A percentile compares a stretch with the other conserved stretches of the same genome.
phyloP scores from a whole-genome alignment of 2,888 invertebrate species.

The Deroplatys truncata region DNA sequence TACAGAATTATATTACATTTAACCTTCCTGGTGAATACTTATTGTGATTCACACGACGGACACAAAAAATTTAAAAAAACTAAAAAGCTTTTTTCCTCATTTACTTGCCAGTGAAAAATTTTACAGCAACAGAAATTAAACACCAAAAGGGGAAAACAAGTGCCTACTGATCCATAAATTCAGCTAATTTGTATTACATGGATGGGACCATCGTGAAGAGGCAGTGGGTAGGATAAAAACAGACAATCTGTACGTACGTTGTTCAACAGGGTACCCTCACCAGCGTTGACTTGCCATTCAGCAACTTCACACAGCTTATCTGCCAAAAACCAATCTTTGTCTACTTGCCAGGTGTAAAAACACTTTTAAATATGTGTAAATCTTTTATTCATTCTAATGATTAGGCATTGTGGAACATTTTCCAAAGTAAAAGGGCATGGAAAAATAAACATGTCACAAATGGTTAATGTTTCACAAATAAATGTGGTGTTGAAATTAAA shows the following conservation, averaged over 20 bases:
- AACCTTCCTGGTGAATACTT: no score
- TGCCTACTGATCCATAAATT: neutral
- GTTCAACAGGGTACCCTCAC: neutral
- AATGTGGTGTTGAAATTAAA: no score
- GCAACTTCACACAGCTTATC: neutral
- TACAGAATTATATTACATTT: no score
- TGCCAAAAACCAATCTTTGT: neutral
- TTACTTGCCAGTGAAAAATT: no score
- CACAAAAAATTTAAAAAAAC: no score
- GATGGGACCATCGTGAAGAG: neutral
- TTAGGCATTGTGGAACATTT: neutral
- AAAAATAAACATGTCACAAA: no score
- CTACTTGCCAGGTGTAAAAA: neutral
- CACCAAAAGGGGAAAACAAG: neutral
- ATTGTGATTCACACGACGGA: no score
- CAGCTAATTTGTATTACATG: neutral
- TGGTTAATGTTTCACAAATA: no score
- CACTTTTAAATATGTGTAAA: neutral
- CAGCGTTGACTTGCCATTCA: neutral
- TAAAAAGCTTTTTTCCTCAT: no score
- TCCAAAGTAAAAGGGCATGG: no score
- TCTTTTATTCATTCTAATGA: neutral
- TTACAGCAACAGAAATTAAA: no score
- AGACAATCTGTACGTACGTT: neutral
- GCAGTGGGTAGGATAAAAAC: neutral